Conservation (phyloP, 2,888 invertebrate genomes). For the Mesorhabditis sp. region DNA sequence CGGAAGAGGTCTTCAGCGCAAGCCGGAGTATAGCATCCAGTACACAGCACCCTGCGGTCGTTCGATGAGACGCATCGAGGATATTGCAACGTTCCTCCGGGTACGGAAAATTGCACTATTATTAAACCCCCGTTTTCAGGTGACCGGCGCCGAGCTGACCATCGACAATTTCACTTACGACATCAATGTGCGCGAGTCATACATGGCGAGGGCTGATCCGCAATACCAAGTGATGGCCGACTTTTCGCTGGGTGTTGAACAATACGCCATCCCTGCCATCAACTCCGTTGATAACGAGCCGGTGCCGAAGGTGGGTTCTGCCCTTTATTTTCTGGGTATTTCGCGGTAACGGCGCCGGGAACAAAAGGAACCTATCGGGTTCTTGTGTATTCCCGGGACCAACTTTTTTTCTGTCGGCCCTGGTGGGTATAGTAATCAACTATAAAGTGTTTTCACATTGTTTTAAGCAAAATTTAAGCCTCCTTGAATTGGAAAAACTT, state of each 20-base stretch:
- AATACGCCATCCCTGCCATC: constrained; percentile 40
- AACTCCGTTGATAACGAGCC: constrained; percentile 37
- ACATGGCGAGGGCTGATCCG: not conserved
- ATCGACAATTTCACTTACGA: constrained; percentile 1
- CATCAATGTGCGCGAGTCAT: not conserved
- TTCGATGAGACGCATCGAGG: not conserved
- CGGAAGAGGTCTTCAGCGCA: not conserved
- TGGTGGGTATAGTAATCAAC: too few species aligned
- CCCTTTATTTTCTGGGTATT: not conserved
- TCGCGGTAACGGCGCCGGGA: too few species aligned
- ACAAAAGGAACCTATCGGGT: too few species aligned
- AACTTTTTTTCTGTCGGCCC: too few species aligned
- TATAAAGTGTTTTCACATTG: too few species aligned
- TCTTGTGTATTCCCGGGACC: too few species aligned
- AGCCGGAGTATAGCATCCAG: not conserved
- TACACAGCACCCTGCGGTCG: not conserved
- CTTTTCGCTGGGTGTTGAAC: constrained; percentile 25
- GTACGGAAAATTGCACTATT: not conserved
- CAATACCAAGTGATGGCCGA: constrained; percentile 14
- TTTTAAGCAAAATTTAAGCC: too few species aligned
- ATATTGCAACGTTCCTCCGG: not conserved
- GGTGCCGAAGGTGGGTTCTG: constrained; percentile 20
- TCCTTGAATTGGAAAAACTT: too few species aligned
- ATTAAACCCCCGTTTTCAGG: not conserved
- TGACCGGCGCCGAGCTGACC: not conserved